Evolutionary conservation across 1,140 invertebrate species (phyloP), one percentile per base, ranked within the genome.

Genomic region (Drosophila cardini): DNA sequence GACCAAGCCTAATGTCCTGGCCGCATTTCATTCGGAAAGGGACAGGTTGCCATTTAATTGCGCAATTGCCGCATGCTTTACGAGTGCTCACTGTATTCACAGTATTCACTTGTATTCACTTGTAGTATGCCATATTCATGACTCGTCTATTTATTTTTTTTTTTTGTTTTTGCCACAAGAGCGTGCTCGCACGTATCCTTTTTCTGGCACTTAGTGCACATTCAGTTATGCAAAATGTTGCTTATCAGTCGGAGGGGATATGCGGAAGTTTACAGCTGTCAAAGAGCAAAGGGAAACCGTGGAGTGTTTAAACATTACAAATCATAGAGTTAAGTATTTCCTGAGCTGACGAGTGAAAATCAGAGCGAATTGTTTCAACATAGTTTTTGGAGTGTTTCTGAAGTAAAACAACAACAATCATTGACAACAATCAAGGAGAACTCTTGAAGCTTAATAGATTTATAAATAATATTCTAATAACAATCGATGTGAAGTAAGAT

Each of bases 11-110:
- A 46, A 57, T 48, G 60, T 64, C 34, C 34, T 5, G 42, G 13
- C 9, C n/a, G n/a, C 36, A 61, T 43, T 62, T 56, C 53, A 56
- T 58, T 46, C 34, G 11, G 13, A 18, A 2, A 2, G 2, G 45
- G 43, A 30, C 38, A 13, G 50, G 62, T 48, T 63, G 64, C 64
- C 78, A 86, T 86, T 85, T 86, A 85, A 85, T 85, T 86, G 81
- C 74, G 74, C 78, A 86, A 79, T 81, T 85, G 78, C 61, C 57
- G 62, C 81, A 86, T 86, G 74, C 81, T 86, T 85, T 85, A 85
- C 78, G 74, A 78, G 60, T 58, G 56, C 68, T 64, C 72, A 65
- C 57, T 63, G 65, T 58, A 74, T 73, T 60, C 73, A 60, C 56
- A 9, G 36, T 30, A 38, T 40, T 30, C 53, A 40, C 11, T 26